Conservation (phyloP, 92 coral and sea anemone genomes). For the Actinernus sp. region DNA sequence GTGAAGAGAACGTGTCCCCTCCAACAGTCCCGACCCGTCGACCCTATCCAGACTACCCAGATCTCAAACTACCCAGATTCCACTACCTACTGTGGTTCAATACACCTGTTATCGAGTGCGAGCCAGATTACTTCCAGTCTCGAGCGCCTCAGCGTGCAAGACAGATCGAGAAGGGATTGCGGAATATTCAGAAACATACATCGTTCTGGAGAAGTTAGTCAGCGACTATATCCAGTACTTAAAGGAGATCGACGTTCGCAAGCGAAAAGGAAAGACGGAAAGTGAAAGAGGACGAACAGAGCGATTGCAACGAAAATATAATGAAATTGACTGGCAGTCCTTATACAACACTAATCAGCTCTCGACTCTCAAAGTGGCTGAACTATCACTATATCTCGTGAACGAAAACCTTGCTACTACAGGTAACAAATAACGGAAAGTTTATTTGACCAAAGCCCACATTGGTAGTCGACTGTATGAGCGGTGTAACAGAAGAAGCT, state of each 20-base stretch:
- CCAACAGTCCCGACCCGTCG: too few species aligned
- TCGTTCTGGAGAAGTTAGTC: conserved; percentile 48
- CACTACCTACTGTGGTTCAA: conserved; percentile 60
- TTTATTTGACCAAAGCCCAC: conserved; percentile 23
- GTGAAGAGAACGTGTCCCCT: too few species aligned
- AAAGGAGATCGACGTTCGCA: conserved; percentile 30
- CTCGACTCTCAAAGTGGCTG: too few species aligned
- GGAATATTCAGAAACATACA: conserved; percentile 28
- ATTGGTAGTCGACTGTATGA: too few species aligned
- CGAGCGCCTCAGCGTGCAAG: too few species aligned
- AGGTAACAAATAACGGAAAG: conserved; percentile 17
- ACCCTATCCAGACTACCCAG: conserved; percentile 47
- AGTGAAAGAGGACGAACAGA: conserved; percentile 31
- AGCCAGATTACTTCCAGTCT: conserved; percentile 59
- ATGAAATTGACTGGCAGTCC: too few species aligned
- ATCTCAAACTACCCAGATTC: conserved; percentile 47
- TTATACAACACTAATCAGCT: too few species aligned
- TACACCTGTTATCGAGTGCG: conserved; percentile 44
- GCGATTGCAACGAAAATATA: too few species aligned
- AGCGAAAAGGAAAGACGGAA: conserved; percentile 41
- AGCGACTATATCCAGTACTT: conserved; percentile 39
- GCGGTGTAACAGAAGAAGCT: too few species aligned
- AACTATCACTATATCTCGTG: conserved; percentile 14
- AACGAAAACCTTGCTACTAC: conserved; percentile 4
- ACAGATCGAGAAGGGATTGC: conserved; percentile 44